A percentile compares a stretch with the other conserved stretches of the same genome.
Evolutionary conservation across 2,113 vertebrate genomes (phyloP).

Genomic region (Silurus glanis): DNA sequence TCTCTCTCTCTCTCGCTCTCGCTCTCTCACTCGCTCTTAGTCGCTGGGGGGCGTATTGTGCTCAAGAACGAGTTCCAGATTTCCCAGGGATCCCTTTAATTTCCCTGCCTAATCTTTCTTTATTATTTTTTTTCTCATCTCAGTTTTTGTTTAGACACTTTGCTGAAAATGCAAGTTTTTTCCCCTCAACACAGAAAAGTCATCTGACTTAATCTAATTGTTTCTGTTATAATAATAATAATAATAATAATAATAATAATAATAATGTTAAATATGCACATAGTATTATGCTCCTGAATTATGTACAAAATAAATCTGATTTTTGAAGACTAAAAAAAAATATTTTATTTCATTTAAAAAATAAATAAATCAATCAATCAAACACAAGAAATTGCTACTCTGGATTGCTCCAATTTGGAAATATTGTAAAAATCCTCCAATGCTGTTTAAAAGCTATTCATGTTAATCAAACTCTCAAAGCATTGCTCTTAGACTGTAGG

Average conservation of each 20-base stretch:
- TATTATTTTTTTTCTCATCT: conserved; percentile 1
- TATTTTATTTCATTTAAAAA: too few relatives aligned
- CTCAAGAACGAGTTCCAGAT: conserved; percentile 39
- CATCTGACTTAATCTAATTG: too few relatives aligned
- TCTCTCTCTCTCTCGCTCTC: background rate
- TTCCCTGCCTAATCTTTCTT: background rate
- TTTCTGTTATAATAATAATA: background rate
- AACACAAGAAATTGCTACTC: background rate
- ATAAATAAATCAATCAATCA: background rate
- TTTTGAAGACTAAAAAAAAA: too few relatives aligned
- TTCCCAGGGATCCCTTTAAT: background rate
- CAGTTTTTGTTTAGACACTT: background rate
- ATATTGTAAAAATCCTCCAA: background rate
- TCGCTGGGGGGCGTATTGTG: conserved; percentile 45
- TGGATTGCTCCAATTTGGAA: background rate
- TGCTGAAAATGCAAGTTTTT: background rate
- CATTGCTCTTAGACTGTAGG: background rate
- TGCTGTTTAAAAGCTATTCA: background rate
- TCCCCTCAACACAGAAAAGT: background rate
- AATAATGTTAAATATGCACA: too few relatives aligned
- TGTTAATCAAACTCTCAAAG: background rate
- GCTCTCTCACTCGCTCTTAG: background rate
- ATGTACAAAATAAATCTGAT: too few relatives aligned
- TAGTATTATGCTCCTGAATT: too few relatives aligned
- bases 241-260: background rate